Evolutionary conservation across 2,888 invertebrate species (phyloP).

Genomic region (Punctoribates punctum): DNA sequence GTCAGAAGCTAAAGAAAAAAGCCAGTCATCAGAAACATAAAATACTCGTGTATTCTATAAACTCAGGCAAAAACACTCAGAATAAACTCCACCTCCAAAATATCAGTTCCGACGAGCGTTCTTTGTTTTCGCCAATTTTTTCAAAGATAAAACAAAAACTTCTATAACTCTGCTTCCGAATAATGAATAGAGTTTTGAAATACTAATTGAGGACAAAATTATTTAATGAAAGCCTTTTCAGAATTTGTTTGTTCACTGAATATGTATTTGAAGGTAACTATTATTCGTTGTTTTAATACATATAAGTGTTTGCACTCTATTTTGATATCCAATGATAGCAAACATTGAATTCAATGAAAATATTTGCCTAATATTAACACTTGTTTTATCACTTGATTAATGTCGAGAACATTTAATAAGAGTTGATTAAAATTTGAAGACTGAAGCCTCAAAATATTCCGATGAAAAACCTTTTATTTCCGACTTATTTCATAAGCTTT

Average conservation of each 20-base stretch:
- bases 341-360: neutral
- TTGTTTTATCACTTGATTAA: neutral
- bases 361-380: neutral
- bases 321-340: neutral
- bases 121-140: too few relatives aligned
- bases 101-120: too few relatives aligned
- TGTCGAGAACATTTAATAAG: neutral
- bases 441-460: too few relatives aligned
- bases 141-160: too few relatives aligned
- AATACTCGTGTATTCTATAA: neutral
- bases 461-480: too few relatives aligned
- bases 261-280: neutral
- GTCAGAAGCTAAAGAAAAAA: neutral
- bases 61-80: neutral
- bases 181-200: neutral
- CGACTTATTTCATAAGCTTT: too few relatives aligned
- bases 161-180: too few relatives aligned
- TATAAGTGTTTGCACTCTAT: neutral
- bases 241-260: neutral
- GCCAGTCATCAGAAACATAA: neutral
- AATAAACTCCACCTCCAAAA: too few relatives aligned
- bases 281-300: neutral
- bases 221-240: neutral
- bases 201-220: neutral
- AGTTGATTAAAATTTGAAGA: neutral